Evolutionary conservation across 2,113 vertebrate species (phyloP).

Genomic region (Columba livia): DNA sequence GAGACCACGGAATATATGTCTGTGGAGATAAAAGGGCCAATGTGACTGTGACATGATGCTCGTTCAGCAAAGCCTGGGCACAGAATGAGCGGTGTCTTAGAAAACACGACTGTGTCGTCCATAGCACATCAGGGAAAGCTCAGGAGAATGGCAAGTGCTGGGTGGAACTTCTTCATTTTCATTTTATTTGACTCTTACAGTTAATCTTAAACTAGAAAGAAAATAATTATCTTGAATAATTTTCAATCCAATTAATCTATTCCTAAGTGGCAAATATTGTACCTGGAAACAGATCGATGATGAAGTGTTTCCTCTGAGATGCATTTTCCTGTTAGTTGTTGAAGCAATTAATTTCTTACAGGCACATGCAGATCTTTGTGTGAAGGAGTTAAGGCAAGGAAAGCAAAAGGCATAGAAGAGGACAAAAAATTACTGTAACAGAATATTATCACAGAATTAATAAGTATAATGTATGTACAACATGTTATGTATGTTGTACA

Average conservation of each 20-base stretch:
- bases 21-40: background rate
- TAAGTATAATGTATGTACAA: rapidly evolving
- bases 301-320: slow-evolving; percentile 67
- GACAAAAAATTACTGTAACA: background rate
- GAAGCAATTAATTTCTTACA: slow-evolving; percentile 70
- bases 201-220: background rate
- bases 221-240: slow-evolving; percentile 59
- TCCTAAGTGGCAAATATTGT: slow-evolving; percentile 56
- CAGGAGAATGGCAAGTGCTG: background rate
- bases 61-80: background rate
- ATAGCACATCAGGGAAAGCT: background rate
- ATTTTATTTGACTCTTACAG: background rate
- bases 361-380: background rate
- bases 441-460: background rate
- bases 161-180: background rate
- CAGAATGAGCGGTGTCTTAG: background rate
- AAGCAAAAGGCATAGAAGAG: background rate
- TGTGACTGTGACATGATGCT: background rate
- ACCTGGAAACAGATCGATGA: slow-evolving; percentile 48
- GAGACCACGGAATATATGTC: background rate
- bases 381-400: background rate
- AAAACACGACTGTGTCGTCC: rapidly evolving
- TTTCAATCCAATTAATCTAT: slow-evolving; percentile 59
- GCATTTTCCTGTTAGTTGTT: slow-evolving; percentile 36
- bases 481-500: background rate